These are phyloP conservation scores for Apamea sordens DNA, from an alignment of 2,888 invertebrate species.

Conservation along the genomic window DNA sequence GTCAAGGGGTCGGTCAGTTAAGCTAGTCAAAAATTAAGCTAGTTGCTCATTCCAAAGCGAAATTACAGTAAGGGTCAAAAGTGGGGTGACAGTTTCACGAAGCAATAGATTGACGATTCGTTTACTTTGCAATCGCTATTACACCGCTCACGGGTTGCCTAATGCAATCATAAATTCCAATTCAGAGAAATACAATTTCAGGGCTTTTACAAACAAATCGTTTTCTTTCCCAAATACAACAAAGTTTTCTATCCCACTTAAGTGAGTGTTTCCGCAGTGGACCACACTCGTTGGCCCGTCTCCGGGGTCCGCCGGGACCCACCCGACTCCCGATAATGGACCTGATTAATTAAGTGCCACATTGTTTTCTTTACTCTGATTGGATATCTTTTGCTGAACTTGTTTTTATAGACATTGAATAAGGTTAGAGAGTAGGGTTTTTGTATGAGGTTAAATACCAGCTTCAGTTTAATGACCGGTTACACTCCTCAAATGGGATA, in stretches of 20 bases:
- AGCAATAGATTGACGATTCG: no score
- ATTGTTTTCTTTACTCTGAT: conserved; percentile 12
- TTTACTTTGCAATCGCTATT: no score
- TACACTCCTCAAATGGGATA: neutral
- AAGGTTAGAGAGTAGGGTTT: neutral
- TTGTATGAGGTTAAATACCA: neutral
- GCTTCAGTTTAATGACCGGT: neutral
- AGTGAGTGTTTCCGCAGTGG: neutral
- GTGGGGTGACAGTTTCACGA: no score
- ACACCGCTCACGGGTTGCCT: no score
- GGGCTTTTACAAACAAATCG: no score
- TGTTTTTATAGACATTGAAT: neutral
- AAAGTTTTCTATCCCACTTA: neutral
- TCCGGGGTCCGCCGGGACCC: neutral
- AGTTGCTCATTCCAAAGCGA: no score
- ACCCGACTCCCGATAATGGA: neutral
- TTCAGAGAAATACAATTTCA: no score
- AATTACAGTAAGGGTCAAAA: no score
- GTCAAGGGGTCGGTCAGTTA: no score
- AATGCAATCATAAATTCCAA: no score
- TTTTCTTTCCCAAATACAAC: neutral
- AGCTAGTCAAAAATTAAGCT: no score
- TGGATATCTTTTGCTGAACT: neutral
- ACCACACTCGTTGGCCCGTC: neutral
- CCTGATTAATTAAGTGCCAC: conserved; percentile 26